phyloP scores from a whole-genome alignment of 2,113 vertebrate species.

The Isichthys henryi region DNA sequence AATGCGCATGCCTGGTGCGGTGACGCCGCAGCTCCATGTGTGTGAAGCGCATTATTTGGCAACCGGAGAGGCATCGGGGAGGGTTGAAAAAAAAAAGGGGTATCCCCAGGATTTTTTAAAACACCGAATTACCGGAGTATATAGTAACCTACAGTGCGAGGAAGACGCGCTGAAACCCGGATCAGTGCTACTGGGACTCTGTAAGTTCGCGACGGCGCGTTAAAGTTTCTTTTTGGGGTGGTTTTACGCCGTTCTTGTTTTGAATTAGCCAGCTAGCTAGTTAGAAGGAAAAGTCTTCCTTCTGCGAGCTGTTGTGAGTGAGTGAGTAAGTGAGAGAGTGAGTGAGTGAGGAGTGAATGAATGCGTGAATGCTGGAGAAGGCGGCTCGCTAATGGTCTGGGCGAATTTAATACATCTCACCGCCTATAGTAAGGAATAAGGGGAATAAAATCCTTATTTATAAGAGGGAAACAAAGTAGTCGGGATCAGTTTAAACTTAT shows the following conservation, averaged over 20 bases:
- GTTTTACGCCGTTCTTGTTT: constrained; percentile 54
- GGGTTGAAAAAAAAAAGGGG: constrained; percentile 60
- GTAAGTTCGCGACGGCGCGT: constrained; percentile 58
- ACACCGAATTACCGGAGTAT: constrained; percentile 62
- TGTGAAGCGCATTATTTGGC: constrained; percentile 89
- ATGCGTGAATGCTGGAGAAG: neutral
- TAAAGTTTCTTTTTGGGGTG: constrained; percentile 54
- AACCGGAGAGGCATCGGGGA: constrained; percentile 72
- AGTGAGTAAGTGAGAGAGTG: neutral
- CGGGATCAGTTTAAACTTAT: constrained; percentile 14
- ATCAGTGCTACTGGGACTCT: constrained; percentile 49
- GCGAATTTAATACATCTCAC: constrained; percentile 19
- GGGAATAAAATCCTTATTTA: neutral
- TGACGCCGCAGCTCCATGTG: constrained; percentile 93
- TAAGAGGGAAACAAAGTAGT: neutral
- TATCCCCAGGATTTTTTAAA: constrained; percentile 66
- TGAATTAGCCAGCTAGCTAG: constrained; percentile 58
- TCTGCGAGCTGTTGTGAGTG: constrained; percentile 21
- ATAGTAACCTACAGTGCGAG: constrained; percentile 50
- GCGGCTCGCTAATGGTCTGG: constrained; percentile 5
- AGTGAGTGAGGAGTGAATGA: constrained; percentile 5
- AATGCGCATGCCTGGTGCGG: constrained; percentile 82
- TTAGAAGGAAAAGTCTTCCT: constrained; percentile 22
- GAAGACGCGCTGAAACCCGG: constrained; percentile 42
- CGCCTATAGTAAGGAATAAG: neutral